phyloP scores from a whole-genome alignment of 2,888 invertebrate genomes.

The Gasteruption jaculator region DNA sequence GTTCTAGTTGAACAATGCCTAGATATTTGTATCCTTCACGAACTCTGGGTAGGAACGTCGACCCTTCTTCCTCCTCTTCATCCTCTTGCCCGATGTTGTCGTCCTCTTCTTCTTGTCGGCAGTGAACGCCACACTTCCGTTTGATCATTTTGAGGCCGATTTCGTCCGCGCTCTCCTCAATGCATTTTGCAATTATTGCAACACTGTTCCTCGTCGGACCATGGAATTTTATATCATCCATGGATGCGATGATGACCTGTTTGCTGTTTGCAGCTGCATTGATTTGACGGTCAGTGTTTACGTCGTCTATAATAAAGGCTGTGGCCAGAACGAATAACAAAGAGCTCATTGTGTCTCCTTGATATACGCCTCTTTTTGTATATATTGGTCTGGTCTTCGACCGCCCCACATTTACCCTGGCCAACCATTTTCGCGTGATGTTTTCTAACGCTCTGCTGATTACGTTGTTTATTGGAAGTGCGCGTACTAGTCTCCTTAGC shows the following conservation, averaged over 20 bases:
- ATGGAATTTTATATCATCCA: constrained; percentile 23
- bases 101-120: too few species aligned
- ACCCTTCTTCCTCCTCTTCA: not conserved
- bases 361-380: constrained; percentile 10
- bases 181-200: not conserved
- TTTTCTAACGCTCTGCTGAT: too few species aligned
- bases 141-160: constrained; percentile 10
- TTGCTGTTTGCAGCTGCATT: constrained; percentile 7
- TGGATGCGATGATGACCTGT: constrained; percentile 16
- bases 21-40: constrained; percentile 2
- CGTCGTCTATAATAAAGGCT: not conserved
- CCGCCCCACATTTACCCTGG: too few species aligned
- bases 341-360: constrained; percentile 20
- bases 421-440: too few species aligned
- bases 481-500: constrained; percentile 8
- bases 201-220: constrained; percentile 10
- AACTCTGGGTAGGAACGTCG: constrained; percentile 3
- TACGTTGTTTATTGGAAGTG: constrained; percentile 4
- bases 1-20: not conserved
- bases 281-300: constrained; percentile 2
- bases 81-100: not conserved
- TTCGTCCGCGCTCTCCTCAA: too few species aligned
- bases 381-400: constrained; percentile 2
- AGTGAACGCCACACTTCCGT: constrained; percentile 12
- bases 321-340: constrained; percentile 18